These are phyloP conservation scores for Pseudolaguvia tuberculata DNA, from an alignment of 2,113 vertebrate species.

Conservation along the genomic window DNA sequence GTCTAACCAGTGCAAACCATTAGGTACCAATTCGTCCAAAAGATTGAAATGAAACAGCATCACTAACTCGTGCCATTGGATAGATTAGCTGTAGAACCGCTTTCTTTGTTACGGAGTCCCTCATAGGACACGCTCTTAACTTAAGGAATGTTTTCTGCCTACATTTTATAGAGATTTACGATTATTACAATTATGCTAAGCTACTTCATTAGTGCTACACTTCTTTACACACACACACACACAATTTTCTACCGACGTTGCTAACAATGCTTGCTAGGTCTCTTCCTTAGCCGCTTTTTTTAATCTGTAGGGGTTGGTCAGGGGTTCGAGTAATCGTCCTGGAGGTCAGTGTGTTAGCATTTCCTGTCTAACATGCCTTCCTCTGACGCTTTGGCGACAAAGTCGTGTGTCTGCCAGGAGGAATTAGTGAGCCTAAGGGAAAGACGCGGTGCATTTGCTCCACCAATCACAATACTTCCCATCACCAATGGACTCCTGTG, in stretches of 20 bases:
- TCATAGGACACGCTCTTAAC: conserved; percentile 10
- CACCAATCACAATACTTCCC: background rate
- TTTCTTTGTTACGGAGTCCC: conserved; percentile 3
- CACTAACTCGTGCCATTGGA: background rate
- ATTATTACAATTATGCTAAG: conserved; percentile 28
- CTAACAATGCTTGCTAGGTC: conserved; percentile 6
- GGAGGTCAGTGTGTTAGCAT: background rate
- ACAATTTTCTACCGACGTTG: conserved; percentile 9
- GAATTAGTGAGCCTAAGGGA: no score
- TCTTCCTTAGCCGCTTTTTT: background rate
- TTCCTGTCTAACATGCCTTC: background rate
- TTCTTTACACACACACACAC: background rate
- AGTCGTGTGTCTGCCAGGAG: no score
- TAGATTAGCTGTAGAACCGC: conserved; percentile 7
- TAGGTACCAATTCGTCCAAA: background rate
- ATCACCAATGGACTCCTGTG: background rate
- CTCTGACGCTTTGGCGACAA: no score
- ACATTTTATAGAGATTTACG: conserved; percentile 36
- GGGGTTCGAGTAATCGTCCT: background rate
- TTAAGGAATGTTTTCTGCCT: conserved; percentile 33
- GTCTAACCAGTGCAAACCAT: conserved; percentile 9
- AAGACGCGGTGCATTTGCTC: background rate
- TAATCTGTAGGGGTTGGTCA: background rate
- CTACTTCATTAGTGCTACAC: conserved; percentile 11
- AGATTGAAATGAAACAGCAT: background rate